A percentile compares a stretch with the other conserved stretches of the same genome.
These are phyloP conservation scores for Archips xylosteana DNA, from an alignment of 2,888 invertebrate species.

Conservation along the genomic window DNA sequence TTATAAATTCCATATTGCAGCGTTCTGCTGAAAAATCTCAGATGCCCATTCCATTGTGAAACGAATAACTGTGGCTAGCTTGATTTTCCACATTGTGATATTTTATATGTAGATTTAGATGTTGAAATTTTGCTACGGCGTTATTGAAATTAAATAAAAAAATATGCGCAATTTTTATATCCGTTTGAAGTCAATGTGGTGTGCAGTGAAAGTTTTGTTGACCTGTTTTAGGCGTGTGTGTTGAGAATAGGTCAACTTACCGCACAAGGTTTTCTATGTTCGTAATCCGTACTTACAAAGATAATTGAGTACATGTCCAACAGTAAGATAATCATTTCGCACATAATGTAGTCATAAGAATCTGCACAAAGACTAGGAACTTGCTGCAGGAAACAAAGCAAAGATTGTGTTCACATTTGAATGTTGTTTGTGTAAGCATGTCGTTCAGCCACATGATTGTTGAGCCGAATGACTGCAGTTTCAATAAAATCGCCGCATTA, in stretches of 20 bases:
- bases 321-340: neutral
- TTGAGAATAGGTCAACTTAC: neutral
- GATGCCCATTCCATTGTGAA: constrained; percentile 35
- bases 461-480: neutral
- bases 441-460: neutral
- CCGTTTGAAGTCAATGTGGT: constrained; percentile 28
- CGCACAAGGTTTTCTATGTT: constrained; percentile 8
- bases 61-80: constrained; percentile 32
- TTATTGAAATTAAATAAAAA: constrained; percentile 18
- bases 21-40: constrained; percentile 33
- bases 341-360: neutral
- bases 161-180: constrained; percentile 33
- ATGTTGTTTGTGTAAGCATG: constrained; percentile 3
- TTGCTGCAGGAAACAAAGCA: neutral
- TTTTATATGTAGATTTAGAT: constrained; percentile 39
- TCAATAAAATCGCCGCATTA: neutral
- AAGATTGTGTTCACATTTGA: constrained; percentile 14
- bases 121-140: constrained; percentile 29
- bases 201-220: constrained; percentile 15
- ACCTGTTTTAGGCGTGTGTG: neutral
- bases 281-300: constrained; percentile 4
- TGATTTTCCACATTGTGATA: constrained; percentile 41
- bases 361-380: neutral
- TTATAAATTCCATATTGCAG: constrained; percentile 31
- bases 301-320: neutral